Evolutionary conservation across 2,113 vertebrate genomes (phyloP).

Genomic region (Scartelaos histophorus): DNA sequence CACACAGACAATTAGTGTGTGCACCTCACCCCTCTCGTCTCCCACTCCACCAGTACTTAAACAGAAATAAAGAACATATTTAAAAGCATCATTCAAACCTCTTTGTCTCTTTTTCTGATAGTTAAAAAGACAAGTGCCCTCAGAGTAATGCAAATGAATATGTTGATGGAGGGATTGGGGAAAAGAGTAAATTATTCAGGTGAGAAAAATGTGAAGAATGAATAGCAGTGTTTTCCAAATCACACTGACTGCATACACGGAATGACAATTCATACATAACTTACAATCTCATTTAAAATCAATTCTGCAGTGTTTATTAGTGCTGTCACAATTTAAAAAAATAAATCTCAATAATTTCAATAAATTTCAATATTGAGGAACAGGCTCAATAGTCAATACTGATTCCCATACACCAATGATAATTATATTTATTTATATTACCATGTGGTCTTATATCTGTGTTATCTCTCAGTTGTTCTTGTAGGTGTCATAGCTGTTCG

Average conservation of each 20-base stretch:
- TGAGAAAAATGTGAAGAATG: conserved; percentile 31
- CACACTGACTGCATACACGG: conserved; percentile 28
- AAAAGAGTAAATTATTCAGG: conserved; percentile 34
- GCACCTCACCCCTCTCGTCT: neutral
- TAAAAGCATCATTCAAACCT: neutral
- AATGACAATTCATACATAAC: neutral
- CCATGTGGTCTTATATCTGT: too few species aligned
- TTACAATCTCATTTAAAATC: neutral
- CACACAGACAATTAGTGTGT: conserved; percentile 34
- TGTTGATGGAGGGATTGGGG: conserved; percentile 17
- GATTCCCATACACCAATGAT: too few species aligned
- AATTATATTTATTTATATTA: too few species aligned
- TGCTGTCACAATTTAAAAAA: too few species aligned
- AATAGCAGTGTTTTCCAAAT: conserved; percentile 35
- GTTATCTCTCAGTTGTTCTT: too few species aligned
- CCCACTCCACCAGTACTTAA: conserved; percentile 31
- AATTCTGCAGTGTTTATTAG: too few species aligned
- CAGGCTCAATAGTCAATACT: too few species aligned
- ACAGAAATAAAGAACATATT: neutral
- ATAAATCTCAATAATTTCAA: too few species aligned
- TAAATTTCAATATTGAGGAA: too few species aligned
- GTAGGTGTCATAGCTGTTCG: too few species aligned
- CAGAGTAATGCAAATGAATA: conserved; percentile 39
- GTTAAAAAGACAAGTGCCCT: conserved; percentile 49
- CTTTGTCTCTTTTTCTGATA: conserved; percentile 8